Base-by-base conservation (phyloP, 1,140 invertebrate species). In the Saccostrea glomerata region DNA sequence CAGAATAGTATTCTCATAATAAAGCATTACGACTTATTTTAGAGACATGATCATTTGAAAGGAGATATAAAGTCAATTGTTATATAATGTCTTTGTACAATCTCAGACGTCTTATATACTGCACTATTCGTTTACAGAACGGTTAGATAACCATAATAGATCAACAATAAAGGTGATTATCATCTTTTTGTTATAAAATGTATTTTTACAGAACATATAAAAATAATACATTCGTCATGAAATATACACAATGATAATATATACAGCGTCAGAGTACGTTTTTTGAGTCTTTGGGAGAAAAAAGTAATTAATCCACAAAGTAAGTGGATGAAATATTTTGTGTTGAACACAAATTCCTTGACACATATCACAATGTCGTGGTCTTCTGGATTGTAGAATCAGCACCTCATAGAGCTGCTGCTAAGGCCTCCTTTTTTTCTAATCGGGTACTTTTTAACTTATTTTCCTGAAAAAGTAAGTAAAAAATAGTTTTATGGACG, bases 271-370 rank as follows among this genome's bases (percentile, higher is more conserved):
- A 23, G 25, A 15, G 70, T 77, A 77, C 23, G 25, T 77, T 30
- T 12, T 13, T 23, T 15, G 23, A 77, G 70, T 77, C 70, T 77
- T 77, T 77, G 70, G 70, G 70, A 12, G 66, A 30, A n/a, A 47
- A 12, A 15, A 77, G 2, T 36, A 36, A 36, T 36, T 40, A 77
- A 15, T 77, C 70, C 70, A 77, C 70, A 12, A 30, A 3, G 7
- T 3, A 77, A 36, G 70, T 77, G 70, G 23, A 30, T 77, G 23
- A 77, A 36, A 11, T 36, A 15, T 13, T 36, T 77, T 77, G 70
- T 77, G 70, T 36, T 25, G 25, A 30, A 77, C 70, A 77, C 70
- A 77, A 77, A 77, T 77, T 13, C 23, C 70, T 7, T 77, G 25
- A 36, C 70, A 17, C 70, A 30, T 36, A 77, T 77, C 70, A 77